A percentile compares a stretch with the other conserved stretches of the same genome.
Evolutionary conservation across 2,797 vertebrate genomes (phyloP).

Genomic region (Podargus strigoides): DNA sequence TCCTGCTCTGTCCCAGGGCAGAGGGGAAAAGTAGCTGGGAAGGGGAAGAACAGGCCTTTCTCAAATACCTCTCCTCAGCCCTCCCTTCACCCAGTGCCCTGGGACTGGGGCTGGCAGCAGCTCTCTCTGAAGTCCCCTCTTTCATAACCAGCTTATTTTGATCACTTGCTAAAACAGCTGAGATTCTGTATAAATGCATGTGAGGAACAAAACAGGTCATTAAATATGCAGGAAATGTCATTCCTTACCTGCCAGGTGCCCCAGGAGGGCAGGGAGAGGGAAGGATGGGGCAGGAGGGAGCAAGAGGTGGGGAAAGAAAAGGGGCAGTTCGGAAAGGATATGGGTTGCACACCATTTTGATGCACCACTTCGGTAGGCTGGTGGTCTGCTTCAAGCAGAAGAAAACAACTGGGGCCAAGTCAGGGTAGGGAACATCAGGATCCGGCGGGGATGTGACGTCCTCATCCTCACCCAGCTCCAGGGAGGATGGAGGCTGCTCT

Average conservation of each 20-base stretch:
- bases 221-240: background rate
- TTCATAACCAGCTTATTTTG: constrained; percentile 20
- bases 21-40: background rate
- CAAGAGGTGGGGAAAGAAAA: background rate
- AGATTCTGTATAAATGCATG: background rate
- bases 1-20: background rate
- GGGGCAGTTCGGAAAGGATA: constrained; percentile 83
- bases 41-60: background rate
- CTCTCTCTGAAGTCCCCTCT: constrained; percentile 25
- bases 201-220: background rate
- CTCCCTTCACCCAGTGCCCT: background rate
- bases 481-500: constrained; percentile 50
- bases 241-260: constrained; percentile 50
- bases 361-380: constrained; percentile 90
- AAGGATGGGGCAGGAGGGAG: background rate
- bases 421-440: constrained; percentile 87
- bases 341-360: constrained; percentile 94
- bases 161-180: background rate
- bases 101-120: background rate
- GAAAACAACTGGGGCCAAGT: constrained; percentile 91
- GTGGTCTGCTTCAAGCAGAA: constrained; percentile 97
- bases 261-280: background rate
- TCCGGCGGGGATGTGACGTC: constrained; percentile 43
- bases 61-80: background rate
- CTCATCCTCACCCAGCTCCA: constrained; percentile 63